Evolutionary conservation across 2,888 invertebrate genomes (phyloP), one percentile per base, ranked within the genome.

Genomic region (Lasioglossum villosulum): DNA sequence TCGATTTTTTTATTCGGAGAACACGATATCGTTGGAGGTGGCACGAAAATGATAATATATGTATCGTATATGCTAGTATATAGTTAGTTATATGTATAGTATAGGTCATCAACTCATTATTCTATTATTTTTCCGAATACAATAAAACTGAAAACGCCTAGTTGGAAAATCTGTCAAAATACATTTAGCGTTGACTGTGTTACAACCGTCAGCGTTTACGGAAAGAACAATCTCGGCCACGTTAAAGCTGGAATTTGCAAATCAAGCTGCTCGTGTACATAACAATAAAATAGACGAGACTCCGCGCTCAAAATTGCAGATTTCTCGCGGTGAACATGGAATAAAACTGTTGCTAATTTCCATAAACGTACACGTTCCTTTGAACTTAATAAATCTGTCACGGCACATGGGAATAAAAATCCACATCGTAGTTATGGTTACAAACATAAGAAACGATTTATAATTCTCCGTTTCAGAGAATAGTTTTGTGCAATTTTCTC

Each of bases 281-380:
- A 19, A 23, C 23, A 52, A 23, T 52, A 52, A 52, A 52, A 23
- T 10, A 52, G 0, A 3, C 23, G 23, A 52, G 23, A 52, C 23
- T 23, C 23, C 8, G 3, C 23, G 0, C 8, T 8, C 52, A 1
- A 23, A n/a, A 56, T 10, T n/a, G 23, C 10, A 56, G 10, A 56
- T n/a, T 56, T 56, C n/a, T 89, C 59, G 27, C 59, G 59, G 59
- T 0, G 4, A 63, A 30, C 27, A 56, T 56, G 23, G 12, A 27
- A 59, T 14, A 63, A 30, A 63, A 63, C 30, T 30, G 16, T 63
- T 16, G 14, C 30, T 6, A 30, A 30, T 30, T 63, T 63, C 16
- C 63, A 63, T 16, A 63, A 30, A 16, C 2, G 59, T 27, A 4
- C 16, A 63, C 30, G 27, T 63, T 16, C 63, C n/a, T 63, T 30